A percentile compares a stretch with the other conserved stretches of the same genome.
Evolutionary conservation across 2,888 invertebrate genomes (phyloP).

Genomic region (Xestia ashworthii): DNA sequence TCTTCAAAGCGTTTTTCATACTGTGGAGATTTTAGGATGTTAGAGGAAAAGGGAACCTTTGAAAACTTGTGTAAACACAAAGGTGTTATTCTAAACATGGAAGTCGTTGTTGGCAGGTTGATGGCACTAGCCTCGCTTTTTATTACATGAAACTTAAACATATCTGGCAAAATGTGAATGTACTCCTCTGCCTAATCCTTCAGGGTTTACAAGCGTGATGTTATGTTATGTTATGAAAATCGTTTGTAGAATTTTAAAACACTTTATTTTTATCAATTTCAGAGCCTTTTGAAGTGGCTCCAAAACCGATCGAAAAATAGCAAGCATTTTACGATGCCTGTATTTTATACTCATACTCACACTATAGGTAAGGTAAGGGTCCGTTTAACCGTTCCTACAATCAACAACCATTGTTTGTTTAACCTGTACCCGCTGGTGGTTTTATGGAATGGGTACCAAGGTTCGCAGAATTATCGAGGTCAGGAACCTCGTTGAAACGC

Average conservation of each 20-base stretch:
- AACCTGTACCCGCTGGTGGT: slow-evolving; percentile 26
- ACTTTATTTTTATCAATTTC: background rate
- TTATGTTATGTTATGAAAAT: no score
- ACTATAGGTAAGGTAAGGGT: slow-evolving; percentile 4
- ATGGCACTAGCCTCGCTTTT: no score
- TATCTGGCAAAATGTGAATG: no score
- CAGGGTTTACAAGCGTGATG: no score
- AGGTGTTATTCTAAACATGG: background rate
- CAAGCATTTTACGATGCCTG: background rate
- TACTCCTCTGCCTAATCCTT: no score
- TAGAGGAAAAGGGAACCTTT: background rate
- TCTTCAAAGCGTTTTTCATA: slow-evolving; percentile 11
- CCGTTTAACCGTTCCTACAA: slow-evolving; percentile 31
- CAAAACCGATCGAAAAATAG: background rate
- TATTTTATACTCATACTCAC: slow-evolving; percentile 1
- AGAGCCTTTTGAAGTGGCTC: background rate
- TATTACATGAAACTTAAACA: no score
- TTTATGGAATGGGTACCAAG: slow-evolving; percentile 39
- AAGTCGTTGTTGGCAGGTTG: background rate
- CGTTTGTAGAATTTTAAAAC: background rate
- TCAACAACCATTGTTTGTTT: slow-evolving; percentile 29
- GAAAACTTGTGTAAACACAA: background rate
- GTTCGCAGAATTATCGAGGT: slow-evolving; percentile 53
- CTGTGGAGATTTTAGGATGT: slow-evolving; percentile 1
- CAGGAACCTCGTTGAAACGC: slow-evolving; percentile 53